Evolutionary conservation across 2,797 vertebrate genomes (phyloP).

Genomic region (Allobates femoralis): DNA sequence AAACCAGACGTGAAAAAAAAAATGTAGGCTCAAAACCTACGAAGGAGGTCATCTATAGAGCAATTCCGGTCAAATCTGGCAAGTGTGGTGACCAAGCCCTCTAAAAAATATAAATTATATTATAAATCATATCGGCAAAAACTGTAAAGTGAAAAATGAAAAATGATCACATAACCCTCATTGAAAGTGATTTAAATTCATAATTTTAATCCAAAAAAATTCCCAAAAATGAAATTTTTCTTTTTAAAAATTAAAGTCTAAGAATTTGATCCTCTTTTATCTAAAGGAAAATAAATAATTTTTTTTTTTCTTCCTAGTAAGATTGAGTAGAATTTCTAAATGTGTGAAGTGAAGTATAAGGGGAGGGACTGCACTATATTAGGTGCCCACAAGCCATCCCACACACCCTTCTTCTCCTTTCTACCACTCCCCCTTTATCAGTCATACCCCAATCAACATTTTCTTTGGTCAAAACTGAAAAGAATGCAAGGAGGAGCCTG

Average conservation of each 20-base stretch:
- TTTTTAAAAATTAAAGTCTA: neutral
- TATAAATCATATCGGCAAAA: too few relatives aligned
- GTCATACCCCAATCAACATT: constrained; percentile 51
- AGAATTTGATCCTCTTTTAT: neutral
- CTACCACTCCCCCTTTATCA: constrained; percentile 39
- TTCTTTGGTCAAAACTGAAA: constrained; percentile 45
- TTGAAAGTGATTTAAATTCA: neutral
- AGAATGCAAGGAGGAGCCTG: constrained; percentile 46
- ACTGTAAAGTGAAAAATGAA: constrained; percentile 12
- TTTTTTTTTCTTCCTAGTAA: neutral
- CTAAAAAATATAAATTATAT: too few relatives aligned
- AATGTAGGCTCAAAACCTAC: constrained; percentile 29
- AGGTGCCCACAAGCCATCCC: constrained; percentile 40
- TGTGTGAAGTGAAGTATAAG: constrained; percentile 17
- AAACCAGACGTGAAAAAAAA: constrained; percentile 72
- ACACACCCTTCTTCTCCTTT: constrained; percentile 26
- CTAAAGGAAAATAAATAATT: too few relatives aligned
- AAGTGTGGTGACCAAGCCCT: too few relatives aligned
- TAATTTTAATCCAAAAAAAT: neutral
- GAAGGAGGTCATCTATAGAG: constrained; percentile 61
- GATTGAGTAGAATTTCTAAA: constrained; percentile 15
- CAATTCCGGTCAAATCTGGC: constrained; percentile 70
- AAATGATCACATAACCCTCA: neutral
- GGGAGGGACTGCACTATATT: constrained; percentile 32
- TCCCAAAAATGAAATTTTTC: neutral